Evolutionary conservation across 2,797 vertebrate genomes (phyloP).

Genomic region (Clarias laeviceps): DNA sequence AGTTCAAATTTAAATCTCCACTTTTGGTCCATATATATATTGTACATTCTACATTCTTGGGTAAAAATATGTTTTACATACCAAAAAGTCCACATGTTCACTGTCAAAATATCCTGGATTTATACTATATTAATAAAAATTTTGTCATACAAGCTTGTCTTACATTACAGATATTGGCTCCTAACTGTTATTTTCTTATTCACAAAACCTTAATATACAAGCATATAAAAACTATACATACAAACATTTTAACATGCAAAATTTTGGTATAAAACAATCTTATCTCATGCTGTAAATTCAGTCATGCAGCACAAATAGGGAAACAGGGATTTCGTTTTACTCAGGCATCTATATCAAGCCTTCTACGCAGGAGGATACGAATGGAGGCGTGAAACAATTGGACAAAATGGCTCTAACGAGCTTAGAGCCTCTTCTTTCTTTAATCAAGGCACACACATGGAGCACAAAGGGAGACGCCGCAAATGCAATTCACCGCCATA

Average conservation of each 20-base stretch:
- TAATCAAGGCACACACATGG: constrained; percentile 83
- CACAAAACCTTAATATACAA: neutral
- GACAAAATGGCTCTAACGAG: constrained; percentile 81
- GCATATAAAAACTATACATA: neutral
- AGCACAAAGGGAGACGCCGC: constrained; percentile 75
- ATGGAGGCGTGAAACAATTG: constrained; percentile 79
- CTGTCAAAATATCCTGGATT: neutral
- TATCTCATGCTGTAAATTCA: constrained; percentile 31
- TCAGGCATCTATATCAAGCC: constrained; percentile 69
- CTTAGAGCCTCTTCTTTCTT: constrained; percentile 82
- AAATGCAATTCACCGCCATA: constrained; percentile 72
- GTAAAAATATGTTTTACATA: neutral
- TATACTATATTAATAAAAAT: neutral
- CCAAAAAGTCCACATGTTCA: neutral
- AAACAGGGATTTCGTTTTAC: constrained; percentile 66
- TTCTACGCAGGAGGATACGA: constrained; percentile 78
- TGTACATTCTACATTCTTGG: neutral
- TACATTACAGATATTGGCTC: neutral
- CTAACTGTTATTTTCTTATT: neutral
- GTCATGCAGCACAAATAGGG: constrained; percentile 63
- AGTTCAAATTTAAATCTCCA: neutral
- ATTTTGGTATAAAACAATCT: constrained; percentile 20
- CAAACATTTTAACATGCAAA: constrained; percentile 25
- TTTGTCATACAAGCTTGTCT: neutral
- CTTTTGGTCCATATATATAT: too few species aligned